Evolutionary conservation across 1,140 invertebrate genomes (phyloP).

Genomic region (Drosophila nigrodunni): DNA sequence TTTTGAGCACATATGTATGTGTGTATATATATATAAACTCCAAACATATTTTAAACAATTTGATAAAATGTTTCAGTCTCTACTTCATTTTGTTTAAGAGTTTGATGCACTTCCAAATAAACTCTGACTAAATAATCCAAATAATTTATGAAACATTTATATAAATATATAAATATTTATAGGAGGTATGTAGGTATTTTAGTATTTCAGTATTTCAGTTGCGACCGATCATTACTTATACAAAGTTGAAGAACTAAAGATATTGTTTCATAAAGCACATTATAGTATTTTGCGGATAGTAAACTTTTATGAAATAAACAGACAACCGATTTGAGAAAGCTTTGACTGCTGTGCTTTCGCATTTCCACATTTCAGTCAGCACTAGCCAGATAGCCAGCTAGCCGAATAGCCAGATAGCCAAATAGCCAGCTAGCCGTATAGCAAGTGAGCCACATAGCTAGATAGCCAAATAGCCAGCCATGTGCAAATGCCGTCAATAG

Average conservation of each 20-base stretch:
- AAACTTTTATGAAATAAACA: constrained; percentile 8
- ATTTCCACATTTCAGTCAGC: neutral
- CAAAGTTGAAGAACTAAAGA: neutral
- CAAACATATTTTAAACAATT: too few species aligned
- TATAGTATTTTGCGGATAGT: constrained; percentile 1
- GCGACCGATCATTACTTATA: neutral
- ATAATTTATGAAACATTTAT: neutral
- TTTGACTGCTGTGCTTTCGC: constrained; percentile 8
- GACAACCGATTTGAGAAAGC: constrained; percentile 9
- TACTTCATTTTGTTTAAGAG: too few species aligned
- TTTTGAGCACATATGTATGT: too few species aligned
- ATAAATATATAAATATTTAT: neutral
- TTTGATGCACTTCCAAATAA: neutral
- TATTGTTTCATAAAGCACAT: constrained; percentile 6
- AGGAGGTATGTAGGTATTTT: neutral
- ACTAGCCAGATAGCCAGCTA: too few species aligned
- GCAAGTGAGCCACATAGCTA: too few species aligned
- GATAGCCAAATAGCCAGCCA: neutral
- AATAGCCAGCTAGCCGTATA: too few species aligned
- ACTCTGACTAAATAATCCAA: neutral
- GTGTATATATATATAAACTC: too few species aligned
- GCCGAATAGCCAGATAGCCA: too few species aligned
- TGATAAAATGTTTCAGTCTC: too few species aligned
- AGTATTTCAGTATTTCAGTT: neutral
- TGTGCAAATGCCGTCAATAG: constrained; percentile 1